Evolutionary conservation across 2,888 invertebrate genomes (phyloP), one percentile per base, ranked within the genome.

Genomic region (Lutraria lutraria): DNA sequence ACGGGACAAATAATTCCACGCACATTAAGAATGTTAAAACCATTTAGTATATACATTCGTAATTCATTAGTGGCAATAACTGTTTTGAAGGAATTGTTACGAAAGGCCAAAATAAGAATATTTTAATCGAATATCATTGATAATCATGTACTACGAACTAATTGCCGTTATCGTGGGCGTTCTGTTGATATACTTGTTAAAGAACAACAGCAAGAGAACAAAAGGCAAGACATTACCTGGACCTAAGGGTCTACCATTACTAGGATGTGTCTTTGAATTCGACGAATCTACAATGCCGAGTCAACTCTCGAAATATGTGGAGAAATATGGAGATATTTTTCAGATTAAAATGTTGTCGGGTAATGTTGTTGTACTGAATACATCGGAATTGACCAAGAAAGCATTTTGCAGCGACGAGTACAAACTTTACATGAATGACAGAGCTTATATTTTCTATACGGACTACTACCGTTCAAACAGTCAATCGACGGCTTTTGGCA

Each of bases 271-370:
- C 25, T 29, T 53, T 25, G 29, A 81, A 81, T n/a, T 81, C 53
- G 25, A 81, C n/a, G 81, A 52, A 25, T 52, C 52, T 12, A 81
- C 52, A n/a, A 81, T 81, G 52, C 53, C 52, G n/a, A 53, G 15
- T 54, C 34, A 81, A 25, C 53, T 81, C 2, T 25, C 29, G 4
- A 53, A 52, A 52, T 81, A 81, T 53, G 81, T 54, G n/a, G 29
- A 81, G 53, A 29, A 52, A 81, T 81, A 52, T n/a, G 81, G 81
- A 52, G 81, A 81, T 13, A 52, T 81, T 19, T 81, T 81, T 81
- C 53, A 81, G 53, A 8, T 81, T 0, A 52, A 81, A 81, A 52
- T 81, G n/a, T 53, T 81, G n/a, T 19, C 25, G 8, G 81, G n/a
- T 21, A 81, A 8, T 25, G 21, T 53, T 19, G 12, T 81, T 8